Conservation (phyloP, 2,797 vertebrate species). For the Sebastiscus albofasciatus region DNA sequence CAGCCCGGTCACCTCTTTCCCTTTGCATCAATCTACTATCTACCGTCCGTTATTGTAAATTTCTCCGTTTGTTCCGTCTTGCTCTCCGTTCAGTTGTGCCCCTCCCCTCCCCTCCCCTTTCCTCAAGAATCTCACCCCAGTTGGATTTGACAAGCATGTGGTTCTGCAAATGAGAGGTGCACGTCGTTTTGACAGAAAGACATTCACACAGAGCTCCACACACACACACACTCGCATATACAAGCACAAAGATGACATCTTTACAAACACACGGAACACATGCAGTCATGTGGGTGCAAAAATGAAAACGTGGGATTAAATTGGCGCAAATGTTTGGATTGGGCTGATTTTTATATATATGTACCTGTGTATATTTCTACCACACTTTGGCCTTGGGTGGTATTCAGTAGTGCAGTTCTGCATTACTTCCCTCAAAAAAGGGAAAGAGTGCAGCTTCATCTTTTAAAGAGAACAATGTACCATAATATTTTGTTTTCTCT, state of each 20-base stretch:
- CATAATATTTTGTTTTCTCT: slow-evolving; percentile 65
- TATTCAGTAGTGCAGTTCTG: slow-evolving; percentile 74
- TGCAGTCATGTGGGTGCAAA: slow-evolving; percentile 59
- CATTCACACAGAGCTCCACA: slow-evolving; percentile 62
- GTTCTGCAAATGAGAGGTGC: slow-evolving; percentile 64
- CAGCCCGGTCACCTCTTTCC: slow-evolving; percentile 38
- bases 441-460: slow-evolving; percentile 69
- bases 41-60: slow-evolving; percentile 79
- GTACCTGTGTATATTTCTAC: slow-evolving; percentile 83
- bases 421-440: slow-evolving; percentile 57
- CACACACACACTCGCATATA: slow-evolving; percentile 71
- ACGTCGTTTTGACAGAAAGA: slow-evolving; percentile 69
- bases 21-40: slow-evolving; percentile 61
- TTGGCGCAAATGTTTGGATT: slow-evolving; percentile 67
- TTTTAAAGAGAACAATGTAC: slow-evolving; percentile 83
- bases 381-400: slow-evolving; percentile 81
- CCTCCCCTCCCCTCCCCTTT: background rate
- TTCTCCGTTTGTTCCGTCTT: slow-evolving; percentile 57
- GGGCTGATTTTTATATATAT: slow-evolving; percentile 82
- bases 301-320: slow-evolving; percentile 64
- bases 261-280: slow-evolving; percentile 51
- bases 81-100: slow-evolving; percentile 50
- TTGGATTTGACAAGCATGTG: slow-evolving; percentile 71
- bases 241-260: slow-evolving; percentile 83
- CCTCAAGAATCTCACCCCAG: slow-evolving; percentile 42